Conservation (phyloP, 2,797 vertebrate genomes). For the Alcedo atthis region DNA sequence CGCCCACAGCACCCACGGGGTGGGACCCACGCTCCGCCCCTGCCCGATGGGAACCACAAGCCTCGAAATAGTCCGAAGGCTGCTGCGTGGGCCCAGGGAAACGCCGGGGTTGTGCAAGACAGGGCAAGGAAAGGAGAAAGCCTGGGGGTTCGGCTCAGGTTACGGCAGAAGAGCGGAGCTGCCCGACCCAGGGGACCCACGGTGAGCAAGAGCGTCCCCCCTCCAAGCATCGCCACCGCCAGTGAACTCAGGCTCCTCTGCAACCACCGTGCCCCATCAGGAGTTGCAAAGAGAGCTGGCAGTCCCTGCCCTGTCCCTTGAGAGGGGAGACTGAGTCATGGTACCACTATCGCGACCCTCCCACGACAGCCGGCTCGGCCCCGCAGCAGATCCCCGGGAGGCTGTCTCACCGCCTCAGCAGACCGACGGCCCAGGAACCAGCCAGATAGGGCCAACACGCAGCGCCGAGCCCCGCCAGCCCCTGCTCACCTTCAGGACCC, state of each 20-base stretch:
- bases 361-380: not conserved
- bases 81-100: not conserved
- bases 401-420: not conserved
- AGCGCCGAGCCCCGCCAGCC: not conserved
- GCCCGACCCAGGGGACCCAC: not conserved
- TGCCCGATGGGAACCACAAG: not conserved
- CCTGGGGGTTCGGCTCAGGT: not conserved
- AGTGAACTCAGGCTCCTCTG: not conserved
- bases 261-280: not conserved
- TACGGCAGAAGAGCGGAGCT: not conserved
- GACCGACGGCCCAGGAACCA: not conserved
- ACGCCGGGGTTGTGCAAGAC: constrained; percentile 1
- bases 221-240: not conserved
- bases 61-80: fast-evolving
- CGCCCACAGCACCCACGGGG: not conserved
- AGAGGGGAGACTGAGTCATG: not conserved
- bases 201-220: not conserved
- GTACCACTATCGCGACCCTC: not conserved
- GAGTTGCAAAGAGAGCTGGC: not conserved
- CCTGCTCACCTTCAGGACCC: not conserved
- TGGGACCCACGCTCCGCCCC: no score
- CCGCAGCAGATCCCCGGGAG: no score
- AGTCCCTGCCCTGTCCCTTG: not conserved
- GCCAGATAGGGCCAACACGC: not conserved
- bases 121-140: not conserved